Percentiles rank a stretch among this genome's conserved stretches.
These are phyloP conservation scores for Ormyrus pomaceus DNA, from an alignment of 2,888 invertebrate species.

Conservation along the genomic window DNA sequence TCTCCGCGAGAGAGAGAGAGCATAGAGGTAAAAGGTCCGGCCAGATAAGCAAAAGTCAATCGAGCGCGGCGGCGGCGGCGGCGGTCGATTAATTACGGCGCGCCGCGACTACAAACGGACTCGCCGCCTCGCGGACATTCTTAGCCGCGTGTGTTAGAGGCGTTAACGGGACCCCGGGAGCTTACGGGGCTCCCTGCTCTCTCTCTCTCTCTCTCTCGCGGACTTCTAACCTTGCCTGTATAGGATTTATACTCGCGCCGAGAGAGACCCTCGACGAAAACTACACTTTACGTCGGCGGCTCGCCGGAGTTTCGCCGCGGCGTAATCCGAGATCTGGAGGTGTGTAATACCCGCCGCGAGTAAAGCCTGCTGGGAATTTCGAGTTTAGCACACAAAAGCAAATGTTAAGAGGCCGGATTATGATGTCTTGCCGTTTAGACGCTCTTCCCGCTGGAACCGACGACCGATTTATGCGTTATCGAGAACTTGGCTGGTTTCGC, in stretches of 20 bases:
- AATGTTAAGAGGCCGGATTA: too few relatives aligned
- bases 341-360: too few relatives aligned
- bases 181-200: conserved; percentile 20
- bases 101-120: conserved; percentile 34
- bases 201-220: not conserved
- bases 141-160: not conserved
- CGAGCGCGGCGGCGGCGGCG: not conserved
- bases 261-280: not conserved
- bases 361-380: too few relatives aligned
- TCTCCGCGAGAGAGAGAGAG: not conserved
- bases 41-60: conserved; percentile 36
- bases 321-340: too few relatives aligned
- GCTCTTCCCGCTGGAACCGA: too few relatives aligned
- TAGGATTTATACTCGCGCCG: conserved; percentile 24
- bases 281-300: not conserved
- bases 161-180: conserved; percentile 29
- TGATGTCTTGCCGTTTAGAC: too few relatives aligned
- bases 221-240: conserved; percentile 1
- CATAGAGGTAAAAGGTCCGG: not conserved
- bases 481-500: too few relatives aligned
- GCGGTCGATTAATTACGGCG: conserved; percentile 38
- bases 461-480: too few relatives aligned
- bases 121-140: conserved; percentile 30
- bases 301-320: too few relatives aligned
- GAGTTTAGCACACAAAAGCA: too few relatives aligned